Conservation (phyloP, 2,888 invertebrate genomes). For the Isotomurus palustris region DNA sequence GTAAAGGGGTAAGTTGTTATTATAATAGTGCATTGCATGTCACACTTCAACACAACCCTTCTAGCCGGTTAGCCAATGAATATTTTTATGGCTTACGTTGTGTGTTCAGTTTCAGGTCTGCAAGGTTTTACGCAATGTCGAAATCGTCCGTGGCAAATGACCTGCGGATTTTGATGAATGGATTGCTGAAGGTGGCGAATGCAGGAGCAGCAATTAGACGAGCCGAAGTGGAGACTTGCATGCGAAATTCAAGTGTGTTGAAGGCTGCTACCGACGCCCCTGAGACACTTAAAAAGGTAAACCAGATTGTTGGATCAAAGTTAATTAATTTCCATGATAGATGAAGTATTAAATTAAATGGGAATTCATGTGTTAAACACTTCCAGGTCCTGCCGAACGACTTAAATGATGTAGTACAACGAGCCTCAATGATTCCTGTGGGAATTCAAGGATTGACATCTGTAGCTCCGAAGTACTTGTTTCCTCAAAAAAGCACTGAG, state of each 20-base stretch:
- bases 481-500: background rate
- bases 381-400: slow-evolving; percentile 30
- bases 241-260: slow-evolving; percentile 37
- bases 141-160: slow-evolving; percentile 36
- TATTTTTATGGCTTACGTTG: too few species aligned
- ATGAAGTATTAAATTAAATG: background rate
- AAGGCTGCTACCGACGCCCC: slow-evolving; percentile 23
- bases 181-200: slow-evolving; percentile 36
- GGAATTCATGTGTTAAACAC: background rate
- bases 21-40: too few species aligned
- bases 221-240: slow-evolving; percentile 29
- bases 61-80: too few species aligned
- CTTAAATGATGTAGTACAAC: slow-evolving; percentile 51
- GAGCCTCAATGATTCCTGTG: slow-evolving; percentile 64
- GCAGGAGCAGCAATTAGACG: slow-evolving; percentile 25
- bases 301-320: background rate
- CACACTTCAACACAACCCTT: too few species aligned
- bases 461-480: slow-evolving; percentile 24
- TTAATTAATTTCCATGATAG: background rate
- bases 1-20: background rate
- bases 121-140: too few species aligned
- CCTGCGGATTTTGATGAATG: slow-evolving; percentile 35
- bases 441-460: slow-evolving; percentile 62
- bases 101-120: too few species aligned
- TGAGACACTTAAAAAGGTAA: slow-evolving; percentile 19